A percentile compares a stretch with the other conserved stretches of the same genome.
Conservation (phyloP, 2,888 invertebrate species). For the Danaus chrysippus region DNA sequence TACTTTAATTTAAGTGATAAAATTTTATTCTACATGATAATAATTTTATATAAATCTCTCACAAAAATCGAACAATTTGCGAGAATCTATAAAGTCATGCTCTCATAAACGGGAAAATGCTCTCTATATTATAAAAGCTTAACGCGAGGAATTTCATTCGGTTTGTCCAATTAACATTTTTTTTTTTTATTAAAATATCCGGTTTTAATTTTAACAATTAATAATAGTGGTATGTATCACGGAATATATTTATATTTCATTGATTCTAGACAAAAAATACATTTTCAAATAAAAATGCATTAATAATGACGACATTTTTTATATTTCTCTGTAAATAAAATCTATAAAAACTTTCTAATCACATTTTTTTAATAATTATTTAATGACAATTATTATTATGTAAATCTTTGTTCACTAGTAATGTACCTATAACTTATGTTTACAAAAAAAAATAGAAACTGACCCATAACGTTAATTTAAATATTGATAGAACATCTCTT, state of each 20-base stretch:
- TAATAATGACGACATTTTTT: too few species aligned
- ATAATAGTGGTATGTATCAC: too few species aligned
- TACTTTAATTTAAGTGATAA: neutral
- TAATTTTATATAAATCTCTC: constrained; percentile 32
- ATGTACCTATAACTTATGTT: neutral
- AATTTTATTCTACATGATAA: neutral
- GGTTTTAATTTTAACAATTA: too few species aligned
- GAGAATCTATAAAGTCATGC: constrained; percentile 36
- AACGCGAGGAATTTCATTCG: constrained; percentile 25
- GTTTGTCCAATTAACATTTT: constrained; percentile 17
- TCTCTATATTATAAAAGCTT: constrained; percentile 20
- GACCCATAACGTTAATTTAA: neutral
- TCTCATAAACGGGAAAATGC: constrained; percentile 37
- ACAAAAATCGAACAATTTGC: constrained; percentile 29
- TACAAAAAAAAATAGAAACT: neutral
- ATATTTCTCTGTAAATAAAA: too few species aligned
- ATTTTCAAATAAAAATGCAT: too few species aligned
- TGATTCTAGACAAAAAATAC: too few species aligned
- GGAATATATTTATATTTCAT: too few species aligned
- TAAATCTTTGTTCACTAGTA: neutral
- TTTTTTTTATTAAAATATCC: constrained; percentile 1
- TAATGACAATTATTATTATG: too few species aligned
- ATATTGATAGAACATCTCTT: neutral
- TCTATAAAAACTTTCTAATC: too few species aligned
- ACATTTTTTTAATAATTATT: too few species aligned